Percentiles rank a stretch among this genome's conserved stretches.
Evolutionary conservation across 2,888 invertebrate species (phyloP).

Genomic region (Diplazon laetatorius): DNA sequence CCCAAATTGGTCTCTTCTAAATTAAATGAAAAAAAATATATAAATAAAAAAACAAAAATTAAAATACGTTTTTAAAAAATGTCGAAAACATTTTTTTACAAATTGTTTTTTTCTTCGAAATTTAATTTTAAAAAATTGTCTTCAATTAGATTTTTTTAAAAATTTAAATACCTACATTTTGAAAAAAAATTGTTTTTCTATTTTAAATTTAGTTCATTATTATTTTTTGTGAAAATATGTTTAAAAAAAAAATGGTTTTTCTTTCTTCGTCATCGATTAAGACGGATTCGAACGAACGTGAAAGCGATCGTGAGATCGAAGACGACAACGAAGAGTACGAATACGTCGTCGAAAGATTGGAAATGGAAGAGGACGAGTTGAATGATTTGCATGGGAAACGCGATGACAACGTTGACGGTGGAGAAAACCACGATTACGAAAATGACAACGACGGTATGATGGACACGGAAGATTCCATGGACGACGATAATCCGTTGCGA

Average conservation of each 20-base stretch:
- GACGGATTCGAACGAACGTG: constrained; percentile 32
- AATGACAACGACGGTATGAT: constrained; percentile 63
- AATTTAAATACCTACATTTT: no score
- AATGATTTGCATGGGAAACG: constrained; percentile 53
- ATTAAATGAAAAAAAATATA: background rate
- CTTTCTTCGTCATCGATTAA: background rate
- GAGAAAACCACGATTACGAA: constrained; percentile 52
- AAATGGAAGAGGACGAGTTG: constrained; percentile 70
- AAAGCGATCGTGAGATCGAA: constrained; percentile 61
- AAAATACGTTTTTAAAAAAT: no score
- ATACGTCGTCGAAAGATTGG: constrained; percentile 77
- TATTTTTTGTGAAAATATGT: background rate
- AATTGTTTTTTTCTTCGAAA: no score
- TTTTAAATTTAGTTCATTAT: background rate
- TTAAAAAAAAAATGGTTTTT: background rate
- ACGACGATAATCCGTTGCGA: constrained; percentile 66
- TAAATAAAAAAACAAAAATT: no score
- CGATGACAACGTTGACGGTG: background rate
- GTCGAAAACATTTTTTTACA: no score
- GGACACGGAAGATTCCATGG: constrained; percentile 53
- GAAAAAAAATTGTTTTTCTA: no score
- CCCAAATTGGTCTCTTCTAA: background rate
- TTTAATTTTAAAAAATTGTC: no score
- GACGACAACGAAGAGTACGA: constrained; percentile 76
- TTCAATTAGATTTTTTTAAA: no score